Conservation (phyloP, 2,113 vertebrate genomes). For the Lathamus discolor region DNA sequence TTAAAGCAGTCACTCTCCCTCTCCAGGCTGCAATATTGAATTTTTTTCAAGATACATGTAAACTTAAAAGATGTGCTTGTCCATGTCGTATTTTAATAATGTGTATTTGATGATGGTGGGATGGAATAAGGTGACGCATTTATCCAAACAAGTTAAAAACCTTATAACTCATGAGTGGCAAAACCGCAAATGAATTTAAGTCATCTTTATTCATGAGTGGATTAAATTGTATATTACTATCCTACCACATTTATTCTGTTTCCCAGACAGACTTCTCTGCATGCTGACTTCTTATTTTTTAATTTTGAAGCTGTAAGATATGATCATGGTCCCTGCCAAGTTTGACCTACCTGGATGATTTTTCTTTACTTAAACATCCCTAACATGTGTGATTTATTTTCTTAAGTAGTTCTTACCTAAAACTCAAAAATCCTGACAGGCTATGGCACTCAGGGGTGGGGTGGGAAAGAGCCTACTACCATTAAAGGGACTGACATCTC, state of each 20-base stretch:
- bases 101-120: slow-evolving; percentile 71
- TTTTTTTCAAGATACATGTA: slow-evolving; percentile 71
- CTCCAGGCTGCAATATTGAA: slow-evolving; percentile 65
- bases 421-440: neutral
- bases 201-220: slow-evolving; percentile 79
- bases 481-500: neutral
- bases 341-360: slow-evolving; percentile 58
- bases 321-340: slow-evolving; percentile 25
- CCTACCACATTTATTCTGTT: slow-evolving; percentile 65
- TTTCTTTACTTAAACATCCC: slow-evolving; percentile 36
- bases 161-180: slow-evolving; percentile 72
- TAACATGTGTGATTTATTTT: slow-evolving; percentile 33
- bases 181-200: slow-evolving; percentile 71
- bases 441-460: neutral
- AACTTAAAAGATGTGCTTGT: slow-evolving; percentile 73
- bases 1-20: slow-evolving; percentile 27
- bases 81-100: slow-evolving; percentile 76
- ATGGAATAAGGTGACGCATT: slow-evolving; percentile 69
- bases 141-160: slow-evolving; percentile 73
- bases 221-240: slow-evolving; percentile 66
- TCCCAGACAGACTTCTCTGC: slow-evolving; percentile 53
- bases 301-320: slow-evolving; percentile 61
- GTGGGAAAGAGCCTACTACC: neutral
- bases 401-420: slow-evolving; percentile 40
- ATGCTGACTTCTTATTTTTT: slow-evolving; percentile 61